These are phyloP conservation scores for Dipodomys stephensi DNA, from an alignment of 2,113 vertebrate species.

Conservation along the genomic window DNA sequence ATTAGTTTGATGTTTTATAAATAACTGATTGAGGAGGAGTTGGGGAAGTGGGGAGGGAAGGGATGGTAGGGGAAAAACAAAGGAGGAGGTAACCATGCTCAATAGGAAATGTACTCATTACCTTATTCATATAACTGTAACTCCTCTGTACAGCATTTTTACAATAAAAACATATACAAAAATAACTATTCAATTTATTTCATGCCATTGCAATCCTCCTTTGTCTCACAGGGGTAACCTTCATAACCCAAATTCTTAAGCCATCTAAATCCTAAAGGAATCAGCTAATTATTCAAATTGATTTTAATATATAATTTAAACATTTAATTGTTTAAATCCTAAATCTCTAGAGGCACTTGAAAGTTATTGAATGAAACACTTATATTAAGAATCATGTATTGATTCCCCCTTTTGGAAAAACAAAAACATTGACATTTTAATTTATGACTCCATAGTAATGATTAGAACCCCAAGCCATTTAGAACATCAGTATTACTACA, in stretches of 20 bases:
- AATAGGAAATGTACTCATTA: no score
- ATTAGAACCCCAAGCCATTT: not conserved
- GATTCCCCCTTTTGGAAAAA: slow-evolving; percentile 47
- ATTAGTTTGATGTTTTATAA: not conserved
- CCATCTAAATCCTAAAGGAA: not conserved
- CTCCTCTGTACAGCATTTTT: no score
- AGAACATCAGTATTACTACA: not conserved
- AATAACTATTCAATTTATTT: not conserved
- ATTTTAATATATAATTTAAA: no score
- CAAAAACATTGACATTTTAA: not conserved
- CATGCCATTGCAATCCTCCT: not conserved
- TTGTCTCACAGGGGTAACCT: not conserved
- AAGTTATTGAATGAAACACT: not conserved
- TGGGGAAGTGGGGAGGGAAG: no score
- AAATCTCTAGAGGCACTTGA: not conserved
- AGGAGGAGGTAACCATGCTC: no score
- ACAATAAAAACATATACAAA: no score
- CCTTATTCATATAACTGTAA: no score
- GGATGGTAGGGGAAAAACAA: no score
- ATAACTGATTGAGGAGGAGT: not conserved
- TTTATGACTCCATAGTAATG: not conserved
- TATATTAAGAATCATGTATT: not conserved
- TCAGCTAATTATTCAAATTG: not conserved
- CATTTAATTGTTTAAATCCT: not conserved
- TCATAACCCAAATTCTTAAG: not conserved